Evolutionary conservation across 92 coral and sea anemone genomes (phyloP).

Genomic region (Porites cylindrica): DNA sequence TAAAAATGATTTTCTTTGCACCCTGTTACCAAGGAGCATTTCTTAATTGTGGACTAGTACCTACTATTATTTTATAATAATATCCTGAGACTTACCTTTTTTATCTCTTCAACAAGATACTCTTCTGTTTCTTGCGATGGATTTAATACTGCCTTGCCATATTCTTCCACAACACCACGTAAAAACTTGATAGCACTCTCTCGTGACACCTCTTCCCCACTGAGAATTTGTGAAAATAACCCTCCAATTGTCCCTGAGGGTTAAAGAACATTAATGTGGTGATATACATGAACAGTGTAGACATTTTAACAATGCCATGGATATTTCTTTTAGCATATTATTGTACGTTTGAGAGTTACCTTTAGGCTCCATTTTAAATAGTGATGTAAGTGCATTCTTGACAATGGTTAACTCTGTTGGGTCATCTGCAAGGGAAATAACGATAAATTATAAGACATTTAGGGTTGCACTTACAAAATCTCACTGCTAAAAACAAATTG

Average conservation of each 20-base stretch:
- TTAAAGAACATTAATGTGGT: not conserved
- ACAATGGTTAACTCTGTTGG: conserved; percentile 80
- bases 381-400: conserved; percentile 72
- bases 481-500: too few relatives aligned
- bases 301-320: not conserved
- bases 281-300: not conserved
- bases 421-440: conserved; percentile 66
- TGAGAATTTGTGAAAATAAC: conserved; percentile 90
- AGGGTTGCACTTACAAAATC: too few relatives aligned
- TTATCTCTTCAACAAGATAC: conserved; percentile 87
- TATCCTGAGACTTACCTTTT: conserved; percentile 69
- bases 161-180: conserved; percentile 67
- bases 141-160: conserved; percentile 81
- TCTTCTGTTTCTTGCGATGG: conserved; percentile 85
- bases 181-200: conserved; percentile 96
- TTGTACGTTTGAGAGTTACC: conserved; percentile 42
- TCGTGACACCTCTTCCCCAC: conserved; percentile 94
- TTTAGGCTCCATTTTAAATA: conserved; percentile 93
- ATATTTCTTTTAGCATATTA: not conserved
- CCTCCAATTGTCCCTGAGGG: conserved; percentile 90
- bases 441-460: too few relatives aligned
- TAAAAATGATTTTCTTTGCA: too few relatives aligned
- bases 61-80: too few relatives aligned
- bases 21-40: too few relatives aligned
- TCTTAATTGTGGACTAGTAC: not conserved